Evolutionary conservation across 2,888 invertebrate species (phyloP).

Genomic region (Gastracanthus pulcherrimus): DNA sequence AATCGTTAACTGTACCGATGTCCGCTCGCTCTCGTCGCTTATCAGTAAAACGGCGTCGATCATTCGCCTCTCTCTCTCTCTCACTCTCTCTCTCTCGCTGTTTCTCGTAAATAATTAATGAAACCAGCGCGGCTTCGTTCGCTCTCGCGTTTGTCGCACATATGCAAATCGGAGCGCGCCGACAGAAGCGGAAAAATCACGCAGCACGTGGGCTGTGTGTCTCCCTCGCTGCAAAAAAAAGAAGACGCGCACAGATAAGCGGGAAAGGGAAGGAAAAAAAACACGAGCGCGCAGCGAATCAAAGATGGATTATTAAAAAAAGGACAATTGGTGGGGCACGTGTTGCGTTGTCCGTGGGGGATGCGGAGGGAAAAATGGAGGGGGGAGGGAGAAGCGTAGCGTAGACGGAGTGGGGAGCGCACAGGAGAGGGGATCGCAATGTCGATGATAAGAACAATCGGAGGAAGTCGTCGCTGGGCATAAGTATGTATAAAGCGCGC

Average conservation of each 20-base stretch:
- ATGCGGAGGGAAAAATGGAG: not conserved
- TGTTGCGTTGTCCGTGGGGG: not conserved
- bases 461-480: conserved; percentile 71
- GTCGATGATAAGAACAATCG: conserved; percentile 70
- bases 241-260: not conserved
- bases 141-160: not conserved
- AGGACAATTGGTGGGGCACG: not conserved
- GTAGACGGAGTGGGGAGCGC: not conserved
- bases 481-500: conserved; percentile 71
- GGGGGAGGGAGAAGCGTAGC: not conserved
- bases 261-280: not conserved
- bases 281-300: not conserved
- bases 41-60: conserved; percentile 3
- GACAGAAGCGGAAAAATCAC: not conserved
- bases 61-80: not conserved
- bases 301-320: not conserved
- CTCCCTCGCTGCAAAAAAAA: not conserved
- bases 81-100: no score
- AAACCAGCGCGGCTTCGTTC: conserved; percentile 1
- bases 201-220: not conserved
- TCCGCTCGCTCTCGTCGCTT: not conserved
- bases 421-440: not conserved
- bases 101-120: conserved; percentile 31
- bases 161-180: not conserved
- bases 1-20: conserved; percentile 19